Percentiles rank a stretch among this genome's conserved stretches.
phyloP scores from a whole-genome alignment of 1,140 invertebrate genomes.

The Penaeus vannamei region DNA sequence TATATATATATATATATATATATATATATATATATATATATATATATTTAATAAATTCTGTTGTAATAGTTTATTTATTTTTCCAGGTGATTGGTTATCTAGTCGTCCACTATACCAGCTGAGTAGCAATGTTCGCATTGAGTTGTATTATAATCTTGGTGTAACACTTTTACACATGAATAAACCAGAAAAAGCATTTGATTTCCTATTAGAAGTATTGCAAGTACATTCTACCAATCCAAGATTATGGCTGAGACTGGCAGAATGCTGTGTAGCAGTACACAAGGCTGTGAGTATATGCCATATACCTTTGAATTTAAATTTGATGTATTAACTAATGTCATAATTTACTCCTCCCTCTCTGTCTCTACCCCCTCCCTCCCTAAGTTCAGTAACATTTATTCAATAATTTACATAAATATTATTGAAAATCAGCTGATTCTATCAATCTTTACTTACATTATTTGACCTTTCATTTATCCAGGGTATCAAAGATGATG shows the following conservation, averaged over 20 bases:
- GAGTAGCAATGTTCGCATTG: conserved; percentile 79
- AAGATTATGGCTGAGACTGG: conserved; percentile 90
- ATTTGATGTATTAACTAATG: too few species aligned
- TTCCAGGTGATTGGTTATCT: conserved; percentile 72
- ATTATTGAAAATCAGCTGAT: not conserved
- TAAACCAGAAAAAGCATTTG: conserved; percentile 87
- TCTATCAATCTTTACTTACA: not conserved
- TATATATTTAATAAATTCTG: too few species aligned
- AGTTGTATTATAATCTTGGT: conserved; percentile 93
- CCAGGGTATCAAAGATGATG: conserved; percentile 48
- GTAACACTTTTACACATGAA: conserved; percentile 86
- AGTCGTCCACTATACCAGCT: conserved; percentile 77
- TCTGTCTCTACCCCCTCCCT: not conserved
- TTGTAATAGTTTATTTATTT: conserved; percentile 26
- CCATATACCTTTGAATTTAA: too few species aligned
- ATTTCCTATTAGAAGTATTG: conserved; percentile 90
- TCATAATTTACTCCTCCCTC: too few species aligned
- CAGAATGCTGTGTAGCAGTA: conserved; percentile 89
- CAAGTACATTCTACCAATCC: conserved; percentile 90
- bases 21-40: too few species aligned
- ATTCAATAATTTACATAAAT: not conserved
- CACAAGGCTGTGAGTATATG: conserved; percentile 77
- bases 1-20: too few species aligned
- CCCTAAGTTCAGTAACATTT: not conserved
- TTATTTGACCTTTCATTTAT: not conserved